A percentile compares a stretch with the other conserved stretches of the same genome.
Evolutionary conservation across 2,888 invertebrate genomes (phyloP).

Genomic region (Thymelicus acteon): DNA sequence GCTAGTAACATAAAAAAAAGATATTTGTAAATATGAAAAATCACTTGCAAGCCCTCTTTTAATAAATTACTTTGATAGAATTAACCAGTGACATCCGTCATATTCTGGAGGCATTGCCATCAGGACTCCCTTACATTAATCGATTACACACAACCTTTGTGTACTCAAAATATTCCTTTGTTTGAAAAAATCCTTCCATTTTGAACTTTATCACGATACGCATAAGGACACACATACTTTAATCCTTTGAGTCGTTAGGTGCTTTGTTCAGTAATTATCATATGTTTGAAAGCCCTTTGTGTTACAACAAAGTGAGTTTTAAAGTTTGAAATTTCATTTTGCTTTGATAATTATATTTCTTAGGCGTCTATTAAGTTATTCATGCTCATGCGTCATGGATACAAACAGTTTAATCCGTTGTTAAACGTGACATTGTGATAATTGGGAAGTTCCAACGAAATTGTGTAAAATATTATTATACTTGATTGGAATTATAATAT

Average conservation of each 20-base stretch:
- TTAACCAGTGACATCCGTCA: background rate
- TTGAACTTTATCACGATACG: constrained; percentile 5
- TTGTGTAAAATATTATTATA: too few relatives aligned
- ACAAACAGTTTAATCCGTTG: background rate
- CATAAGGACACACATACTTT: constrained; percentile 4
- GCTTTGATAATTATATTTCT: constrained; percentile 32
- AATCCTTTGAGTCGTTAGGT: constrained; percentile 32
- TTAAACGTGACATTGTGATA: too few relatives aligned
- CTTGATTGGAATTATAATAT: too few relatives aligned
- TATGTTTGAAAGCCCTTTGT: constrained; percentile 54
- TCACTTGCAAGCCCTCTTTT: too few relatives aligned
- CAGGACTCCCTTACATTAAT: constrained; percentile 10
- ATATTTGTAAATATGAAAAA: too few relatives aligned
- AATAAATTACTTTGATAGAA: background rate
- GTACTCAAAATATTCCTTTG: constrained; percentile 20
- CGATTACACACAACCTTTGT: constrained; percentile 22
- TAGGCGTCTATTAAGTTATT: constrained; percentile 20
- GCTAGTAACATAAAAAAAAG: too few relatives aligned
- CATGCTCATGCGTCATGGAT: constrained; percentile 4
- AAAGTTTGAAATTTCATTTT: constrained; percentile 48
- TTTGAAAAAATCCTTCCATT: background rate
- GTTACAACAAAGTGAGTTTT: constrained; percentile 51
- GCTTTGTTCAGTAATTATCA: constrained; percentile 54
- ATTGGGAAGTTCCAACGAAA: too few relatives aligned
- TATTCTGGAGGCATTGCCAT: background rate